phyloP scores from a whole-genome alignment of 2,888 invertebrate species.

The Syrphus vitripennis region DNA sequence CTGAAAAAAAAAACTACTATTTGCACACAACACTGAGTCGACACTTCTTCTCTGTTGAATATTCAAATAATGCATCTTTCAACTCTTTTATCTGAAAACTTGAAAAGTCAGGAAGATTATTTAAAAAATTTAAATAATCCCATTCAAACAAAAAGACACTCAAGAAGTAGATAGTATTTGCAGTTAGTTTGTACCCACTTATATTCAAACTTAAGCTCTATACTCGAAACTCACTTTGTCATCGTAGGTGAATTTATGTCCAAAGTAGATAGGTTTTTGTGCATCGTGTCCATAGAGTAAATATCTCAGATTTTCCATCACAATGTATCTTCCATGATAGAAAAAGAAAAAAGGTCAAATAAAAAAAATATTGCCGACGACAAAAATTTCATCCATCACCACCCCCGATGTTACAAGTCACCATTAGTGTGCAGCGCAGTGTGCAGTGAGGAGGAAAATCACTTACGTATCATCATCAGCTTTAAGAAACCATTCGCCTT shows the following conservation, averaged over 20 bases:
- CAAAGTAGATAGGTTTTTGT: conserved; percentile 90
- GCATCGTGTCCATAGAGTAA: conserved; percentile 88
- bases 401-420: not conserved
- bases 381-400: not conserved
- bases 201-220: not conserved
- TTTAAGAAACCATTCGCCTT: conserved; percentile 97
- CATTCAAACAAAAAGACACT: not conserved
- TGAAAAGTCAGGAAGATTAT: not conserved
- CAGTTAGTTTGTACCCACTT: not conserved
- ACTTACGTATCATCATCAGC: conserved; percentile 98
- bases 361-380: not conserved
- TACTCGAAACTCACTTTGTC: conserved; percentile 38
- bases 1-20: not conserved
- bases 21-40: not conserved
- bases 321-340: conserved; percentile 85
- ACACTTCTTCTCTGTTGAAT: conserved; percentile 3
- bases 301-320: conserved; percentile 95
- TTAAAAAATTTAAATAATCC: conserved; percentile 2
- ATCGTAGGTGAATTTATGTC: conserved; percentile 87
- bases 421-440: too few species aligned
- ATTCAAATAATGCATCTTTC: conserved; percentile 20
- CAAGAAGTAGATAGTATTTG: not conserved
- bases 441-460: not conserved
- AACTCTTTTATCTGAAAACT: not conserved
- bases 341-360: conserved; percentile 12